phyloP scores from a whole-genome alignment of 2,888 invertebrate species.

The Rotaria sp. region DNA sequence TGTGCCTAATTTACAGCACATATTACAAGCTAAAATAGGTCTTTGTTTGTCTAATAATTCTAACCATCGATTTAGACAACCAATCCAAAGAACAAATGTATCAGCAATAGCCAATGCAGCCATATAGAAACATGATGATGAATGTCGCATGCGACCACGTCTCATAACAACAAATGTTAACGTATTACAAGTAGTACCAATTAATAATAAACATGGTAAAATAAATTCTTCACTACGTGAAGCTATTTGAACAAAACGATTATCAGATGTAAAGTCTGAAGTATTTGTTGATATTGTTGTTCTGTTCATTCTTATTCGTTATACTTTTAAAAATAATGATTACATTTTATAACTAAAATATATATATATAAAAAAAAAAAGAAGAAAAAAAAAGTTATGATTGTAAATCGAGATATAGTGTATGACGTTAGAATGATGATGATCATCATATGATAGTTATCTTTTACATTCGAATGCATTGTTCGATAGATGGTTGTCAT shows the following conservation, averaged over 20 bases:
- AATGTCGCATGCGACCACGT: conserved; percentile 44
- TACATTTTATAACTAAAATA: background rate
- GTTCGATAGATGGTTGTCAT: background rate
- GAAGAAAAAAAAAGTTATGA: background rate
- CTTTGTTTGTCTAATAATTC: conserved; percentile 42
- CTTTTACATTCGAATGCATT: background rate
- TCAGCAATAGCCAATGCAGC: conserved; percentile 45
- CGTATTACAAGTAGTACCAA: conserved; percentile 47
- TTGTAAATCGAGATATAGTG: background rate
- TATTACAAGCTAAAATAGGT: conserved; percentile 22
- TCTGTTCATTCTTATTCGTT: background rate
- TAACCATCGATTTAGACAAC: conserved; percentile 46
- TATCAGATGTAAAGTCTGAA: background rate
- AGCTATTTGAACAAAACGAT: background rate
- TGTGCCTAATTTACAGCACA: conserved; percentile 9
- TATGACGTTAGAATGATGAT: background rate
- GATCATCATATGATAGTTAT: background rate
- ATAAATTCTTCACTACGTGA: conserved; percentile 23
- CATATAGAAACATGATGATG: conserved; percentile 47
- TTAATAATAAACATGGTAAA: conserved; percentile 44
- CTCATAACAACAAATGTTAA: conserved; percentile 46
- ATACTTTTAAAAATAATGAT: background rate
- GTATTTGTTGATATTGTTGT: background rate
- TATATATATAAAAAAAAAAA: background rate
- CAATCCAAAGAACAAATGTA: conserved; percentile 44